Conservation (phyloP, 2,888 invertebrate genomes). For the Caenorhabditis uteleia region DNA sequence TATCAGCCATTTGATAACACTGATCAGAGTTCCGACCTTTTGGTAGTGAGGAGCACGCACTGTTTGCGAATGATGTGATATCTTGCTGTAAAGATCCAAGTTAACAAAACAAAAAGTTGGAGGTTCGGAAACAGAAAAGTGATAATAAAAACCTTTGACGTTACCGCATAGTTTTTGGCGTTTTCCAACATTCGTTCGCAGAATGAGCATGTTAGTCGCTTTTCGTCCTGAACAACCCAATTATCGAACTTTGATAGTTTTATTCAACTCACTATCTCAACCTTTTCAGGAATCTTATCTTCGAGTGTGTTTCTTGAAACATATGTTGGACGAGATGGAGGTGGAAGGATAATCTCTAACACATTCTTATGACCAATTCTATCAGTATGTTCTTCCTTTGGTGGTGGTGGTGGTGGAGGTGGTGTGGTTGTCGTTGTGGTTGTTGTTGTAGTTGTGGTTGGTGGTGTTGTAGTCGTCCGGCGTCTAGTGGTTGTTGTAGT, state of each 20-base stretch:
- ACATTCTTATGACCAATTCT: constrained; percentile 42
- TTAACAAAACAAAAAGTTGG: background rate
- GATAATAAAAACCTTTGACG: constrained; percentile 56
- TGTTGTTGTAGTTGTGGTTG: constrained; percentile 5
- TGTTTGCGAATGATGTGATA: constrained; percentile 59
- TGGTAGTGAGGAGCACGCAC: constrained; percentile 46
- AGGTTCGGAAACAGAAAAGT: no score
- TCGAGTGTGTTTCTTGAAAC: constrained; percentile 24
- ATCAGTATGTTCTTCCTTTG: constrained; percentile 23
- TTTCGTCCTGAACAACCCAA: constrained; percentile 44
- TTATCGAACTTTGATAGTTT: background rate
- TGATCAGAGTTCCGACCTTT: constrained; percentile 50
- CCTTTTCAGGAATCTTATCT: constrained; percentile 11
- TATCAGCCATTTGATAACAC: constrained; percentile 61
- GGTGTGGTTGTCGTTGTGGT: constrained; percentile 15
- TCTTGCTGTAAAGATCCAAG: constrained; percentile 45
- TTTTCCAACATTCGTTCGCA: constrained; percentile 62
- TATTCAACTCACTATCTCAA: constrained; percentile 25
- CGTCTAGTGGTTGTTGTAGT: constrained; percentile 20
- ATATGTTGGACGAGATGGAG: constrained; percentile 17
- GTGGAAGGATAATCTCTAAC: constrained; percentile 23
- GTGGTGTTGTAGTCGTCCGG: constrained; percentile 4
- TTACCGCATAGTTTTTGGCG: constrained; percentile 60
- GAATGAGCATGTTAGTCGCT: constrained; percentile 59
- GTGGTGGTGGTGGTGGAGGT: background rate